Evolutionary conservation across 92 coral and sea anemone genomes (phyloP), one percentile per base, ranked within the genome.

Genomic region (Zoanthus gigantus): DNA sequence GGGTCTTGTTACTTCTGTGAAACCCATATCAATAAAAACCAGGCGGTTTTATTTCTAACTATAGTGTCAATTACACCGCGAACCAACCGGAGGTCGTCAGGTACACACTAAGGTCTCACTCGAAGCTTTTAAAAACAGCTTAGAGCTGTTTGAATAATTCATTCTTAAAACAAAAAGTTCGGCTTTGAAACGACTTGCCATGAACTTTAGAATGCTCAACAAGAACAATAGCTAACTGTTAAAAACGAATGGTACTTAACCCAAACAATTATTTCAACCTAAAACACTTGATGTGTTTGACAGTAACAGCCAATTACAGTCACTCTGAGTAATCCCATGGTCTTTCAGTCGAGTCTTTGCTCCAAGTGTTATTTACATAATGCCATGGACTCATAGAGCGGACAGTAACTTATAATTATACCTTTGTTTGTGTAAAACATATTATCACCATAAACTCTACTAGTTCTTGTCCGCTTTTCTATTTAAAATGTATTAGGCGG

Each of bases 1-100:
- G 10, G 99, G 98, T 76, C 92, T 89, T 15, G 98, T 96, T 61
- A 96, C 77, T 82, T 96, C 97, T 0, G 98, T 94, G 78, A 95
- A 96, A 66, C 99, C 97, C 99, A 96, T 96, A 72, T 32, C 48
- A 76, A 53, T 68, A 57, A 37, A 66, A 28, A 83, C 80, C 53
- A 66, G 58, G 42, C 42, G 42, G 42, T 68, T 53, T 82, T 78
- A 9, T 84, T 72, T 29, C 48, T 82, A 84, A 77, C 37, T 10
- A 74, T 71, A 52, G 90, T 77, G 72, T 72, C 86, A 84, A 87
- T 86, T 90, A 54, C 89, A 61, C 71, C 82, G 68, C 85, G 78
- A 88, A 78, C 87, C 74, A 73, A 13, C 72, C 71, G 30, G n/a
- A 88, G 96, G 93, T 86, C 94, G 86, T 89, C 91, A 89, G 98